Base-by-base conservation (phyloP, 2,113 vertebrate genomes). In the Ranitomeya variabilis region DNA sequence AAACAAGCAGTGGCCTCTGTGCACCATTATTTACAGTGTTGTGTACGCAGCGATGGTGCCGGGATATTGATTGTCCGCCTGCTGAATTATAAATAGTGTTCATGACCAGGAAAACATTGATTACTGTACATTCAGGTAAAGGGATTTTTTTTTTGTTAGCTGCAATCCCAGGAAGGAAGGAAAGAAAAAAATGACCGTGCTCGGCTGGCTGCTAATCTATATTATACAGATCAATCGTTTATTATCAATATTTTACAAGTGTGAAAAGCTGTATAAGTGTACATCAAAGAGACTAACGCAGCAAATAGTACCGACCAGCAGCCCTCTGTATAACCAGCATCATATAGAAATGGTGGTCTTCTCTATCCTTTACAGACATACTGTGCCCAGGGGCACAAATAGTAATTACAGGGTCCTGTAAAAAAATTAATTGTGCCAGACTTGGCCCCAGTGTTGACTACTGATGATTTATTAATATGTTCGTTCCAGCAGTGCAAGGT, bases 51-150 rank as follows among this genome's bases (percentile, higher is more conserved):
- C 16, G n/a, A 15, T 37, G 51, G 76, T 87, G 86, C 86, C 86
- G 64, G 10, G 16, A 11, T 87, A 87, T 87, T 80, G 86, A 87
- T 87, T 18, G 78, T n/a, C 37, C 6, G 62, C 51, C 86, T 57
- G 77, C 60, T 87, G 57, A 87, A 87, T 87, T 66, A 80, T 87
- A 80, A 87, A 87, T 87, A 26, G 86, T 79, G n/a, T 80, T 80
- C 76, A 81, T 69, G 77, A 80, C 86, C 62, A 59, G 86, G 78
- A 81, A 80, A 81, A 69, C 52, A 87, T 87, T 87, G 86, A 87
- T 87, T 80, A 80, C 59, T 87, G n/a, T 54, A 67, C 64, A 64
- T 87, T 80, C 21, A 80, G n/a, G 77, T 37, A 71, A 80, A 80
- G 59, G 62, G 62, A 26, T 62, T 66, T 80, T 67, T 73, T 31